phyloP scores from a whole-genome alignment of 2,797 vertebrate genomes.

The Eulemur mongoz region DNA sequence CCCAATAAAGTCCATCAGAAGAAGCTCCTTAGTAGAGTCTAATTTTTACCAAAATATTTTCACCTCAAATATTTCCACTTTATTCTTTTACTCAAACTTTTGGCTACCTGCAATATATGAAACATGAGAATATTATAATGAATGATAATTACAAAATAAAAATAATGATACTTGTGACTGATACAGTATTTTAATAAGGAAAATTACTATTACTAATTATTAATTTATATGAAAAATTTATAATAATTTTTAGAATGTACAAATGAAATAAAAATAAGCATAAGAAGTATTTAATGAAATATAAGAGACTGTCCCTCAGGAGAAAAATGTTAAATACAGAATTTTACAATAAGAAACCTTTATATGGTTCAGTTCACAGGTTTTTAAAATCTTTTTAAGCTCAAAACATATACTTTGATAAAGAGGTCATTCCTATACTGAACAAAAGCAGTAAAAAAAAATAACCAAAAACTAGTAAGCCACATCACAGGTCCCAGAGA shows the following conservation, averaged over 20 bases:
- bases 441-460: neutral
- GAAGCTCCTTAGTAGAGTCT: neutral
- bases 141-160: slow-evolving; percentile 8
- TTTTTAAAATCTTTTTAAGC: neutral
- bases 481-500: neutral
- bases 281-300: slow-evolving; percentile 17
- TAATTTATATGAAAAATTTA: neutral
- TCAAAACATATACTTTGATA: neutral
- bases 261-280: slow-evolving; percentile 11
- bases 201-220: neutral
- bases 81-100: slow-evolving; percentile 22
- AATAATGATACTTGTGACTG: neutral
- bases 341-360: neutral
- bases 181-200: neutral
- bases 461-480: neutral
- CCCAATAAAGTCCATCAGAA: neutral
- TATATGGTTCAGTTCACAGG: neutral
- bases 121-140: neutral
- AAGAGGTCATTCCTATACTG: neutral
- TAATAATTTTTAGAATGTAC: neutral
- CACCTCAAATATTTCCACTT: neutral
- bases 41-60: neutral
- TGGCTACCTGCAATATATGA: neutral
- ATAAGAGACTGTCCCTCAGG: neutral
- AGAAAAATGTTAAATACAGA: neutral